Evolutionary conservation across 64 coral and sea anemone genomes (phyloP), one percentile per base, ranked within the genome.

Genomic region (Dendrophyllia cribrosa): DNA sequence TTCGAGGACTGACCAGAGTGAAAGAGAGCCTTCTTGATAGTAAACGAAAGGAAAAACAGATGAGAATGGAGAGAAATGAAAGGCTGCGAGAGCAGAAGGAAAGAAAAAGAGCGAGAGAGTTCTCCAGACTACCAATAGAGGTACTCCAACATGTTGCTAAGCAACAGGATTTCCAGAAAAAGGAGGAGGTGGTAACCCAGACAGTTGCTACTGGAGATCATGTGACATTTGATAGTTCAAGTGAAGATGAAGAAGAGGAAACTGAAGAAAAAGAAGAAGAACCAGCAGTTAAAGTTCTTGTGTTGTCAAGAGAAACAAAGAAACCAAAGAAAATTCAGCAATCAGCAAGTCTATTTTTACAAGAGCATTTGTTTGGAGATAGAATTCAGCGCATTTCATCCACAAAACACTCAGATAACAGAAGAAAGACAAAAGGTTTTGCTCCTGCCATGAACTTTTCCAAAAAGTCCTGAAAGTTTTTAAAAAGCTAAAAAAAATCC

Each of bases 351-450:
- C 75, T 86, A 6, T 98, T 98, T 71, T 82, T 95, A 44, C 87
- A 88, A 48, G 88, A 90, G 16, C 96, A 90, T 61, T 66, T 98
- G 8, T 98, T 93, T 93, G 96, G 96, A 8, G 61, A 88, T 89
- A 95, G 96, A 62, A 60, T 98, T 76, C 85, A 95, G 9, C 82
- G 96, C 25, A 88, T 96, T 20, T 82, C 77, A 60, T 48, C 91
- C 70, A 21, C 83, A n/a, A 47, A 78, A 10, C 53, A 76, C 12
- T 67, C 76, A 3, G 92, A 72, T 66, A 86, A 53, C 44, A 89
- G 76, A n/a, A 89, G 67, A 46, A 96, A 72, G 51, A 60, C 17
- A 14, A 74, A 58, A 15, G 59, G 48, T 13, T 69, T 78, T 12
- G 79, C 23, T 20, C 95, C 95, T 22, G 72, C 95, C 56, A 50